Percentiles rank a stretch among this genome's conserved stretches.
phyloP scores from a whole-genome alignment of 2,888 invertebrate genomes.

The Leptinotarsa tumamoca region DNA sequence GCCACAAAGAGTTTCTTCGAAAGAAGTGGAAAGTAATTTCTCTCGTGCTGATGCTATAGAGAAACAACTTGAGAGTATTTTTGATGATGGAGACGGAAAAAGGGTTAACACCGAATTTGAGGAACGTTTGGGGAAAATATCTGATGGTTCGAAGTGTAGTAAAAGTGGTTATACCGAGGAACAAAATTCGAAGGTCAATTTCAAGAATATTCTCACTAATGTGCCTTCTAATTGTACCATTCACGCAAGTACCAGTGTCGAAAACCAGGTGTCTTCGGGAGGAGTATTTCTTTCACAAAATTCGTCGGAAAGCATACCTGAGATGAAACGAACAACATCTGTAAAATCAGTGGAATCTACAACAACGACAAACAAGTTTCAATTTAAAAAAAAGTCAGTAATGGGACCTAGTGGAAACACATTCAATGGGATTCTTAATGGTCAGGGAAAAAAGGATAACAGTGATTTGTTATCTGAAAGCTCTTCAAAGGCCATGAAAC shows the following conservation, averaged over 20 bases:
- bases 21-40: constrained; percentile 27
- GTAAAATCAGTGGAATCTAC: neutral
- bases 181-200: constrained; percentile 22
- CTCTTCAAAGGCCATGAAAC: neutral
- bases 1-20: neutral
- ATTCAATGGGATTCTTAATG: neutral
- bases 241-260: neutral
- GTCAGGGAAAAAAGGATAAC: neutral
- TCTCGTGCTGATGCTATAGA: constrained; percentile 22
- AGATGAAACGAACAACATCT: neutral
- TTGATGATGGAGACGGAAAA: neutral
- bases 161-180: neutral
- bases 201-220: constrained; percentile 13
- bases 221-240: neutral
- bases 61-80: neutral
- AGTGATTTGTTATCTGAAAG: neutral
- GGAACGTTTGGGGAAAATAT: neutral
- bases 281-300: neutral
- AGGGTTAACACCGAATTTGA: neutral
- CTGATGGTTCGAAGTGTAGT: neutral
- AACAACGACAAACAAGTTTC: constrained; percentile 27
- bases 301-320: neutral
- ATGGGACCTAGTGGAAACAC: too few species aligned
- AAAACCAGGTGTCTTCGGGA: neutral
- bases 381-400: constrained; percentile 33